These are phyloP conservation scores for Psilanteris sp. DNA, from an alignment of 1,140 invertebrate genomes.

Conservation along the genomic window DNA sequence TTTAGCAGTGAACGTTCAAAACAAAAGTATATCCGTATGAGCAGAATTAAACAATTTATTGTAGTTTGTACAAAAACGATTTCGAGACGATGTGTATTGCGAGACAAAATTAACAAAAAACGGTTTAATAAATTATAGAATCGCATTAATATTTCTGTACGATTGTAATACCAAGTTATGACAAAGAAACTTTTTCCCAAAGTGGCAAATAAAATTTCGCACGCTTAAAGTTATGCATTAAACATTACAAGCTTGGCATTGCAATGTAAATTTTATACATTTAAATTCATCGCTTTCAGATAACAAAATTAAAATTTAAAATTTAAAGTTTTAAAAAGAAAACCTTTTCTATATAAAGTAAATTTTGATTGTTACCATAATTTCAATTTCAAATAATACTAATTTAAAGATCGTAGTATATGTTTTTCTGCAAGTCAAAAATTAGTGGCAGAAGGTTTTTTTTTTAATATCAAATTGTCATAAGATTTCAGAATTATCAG, in stretches of 20 bases:
- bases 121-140: too few species aligned
- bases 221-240: slow-evolving; percentile 22
- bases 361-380: slow-evolving; percentile 13
- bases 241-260: slow-evolving; percentile 25
- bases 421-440: too few species aligned
- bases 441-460: too few species aligned
- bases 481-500: too few species aligned
- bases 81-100: too few species aligned
- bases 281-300: slow-evolving; percentile 21
- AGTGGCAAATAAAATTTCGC: slow-evolving; percentile 20
- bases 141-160: too few species aligned
- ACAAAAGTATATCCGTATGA: slow-evolving; percentile 26
- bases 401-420: too few species aligned
- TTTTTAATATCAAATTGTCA: too few species aligned
- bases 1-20: slow-evolving; percentile 19
- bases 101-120: too few species aligned
- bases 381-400: slow-evolving; percentile 14
- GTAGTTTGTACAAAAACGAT: too few species aligned
- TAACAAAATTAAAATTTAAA: slow-evolving; percentile 24
- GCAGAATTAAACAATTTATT: too few species aligned
- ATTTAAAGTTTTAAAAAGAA: slow-evolving; percentile 5
- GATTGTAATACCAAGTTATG: background rate
- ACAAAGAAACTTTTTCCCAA: slow-evolving; percentile 7
- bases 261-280: slow-evolving; percentile 25
- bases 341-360: slow-evolving; percentile 6